Conservation (phyloP, 2,888 invertebrate genomes). For the Gastracanthus pulcherrimus region DNA sequence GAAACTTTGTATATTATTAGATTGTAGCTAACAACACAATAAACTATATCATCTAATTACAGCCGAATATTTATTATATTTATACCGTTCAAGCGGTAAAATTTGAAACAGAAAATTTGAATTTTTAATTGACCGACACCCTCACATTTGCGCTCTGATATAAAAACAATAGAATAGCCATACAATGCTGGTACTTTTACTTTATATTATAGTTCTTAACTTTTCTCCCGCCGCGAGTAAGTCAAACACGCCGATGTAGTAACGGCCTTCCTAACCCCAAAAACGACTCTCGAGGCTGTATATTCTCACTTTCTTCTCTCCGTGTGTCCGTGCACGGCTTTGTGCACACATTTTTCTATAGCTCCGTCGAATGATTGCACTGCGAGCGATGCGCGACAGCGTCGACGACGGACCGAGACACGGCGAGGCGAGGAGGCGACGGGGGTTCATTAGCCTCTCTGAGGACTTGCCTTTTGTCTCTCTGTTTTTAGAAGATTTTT, state of each 20-base stretch:
- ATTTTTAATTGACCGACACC: too few relatives aligned
- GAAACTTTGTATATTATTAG: too few relatives aligned
- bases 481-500: conserved; percentile 22
- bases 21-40: too few relatives aligned
- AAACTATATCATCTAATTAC: too few relatives aligned
- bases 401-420: neutral
- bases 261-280: conserved; percentile 16
- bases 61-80: too few relatives aligned
- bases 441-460: conserved; percentile 39
- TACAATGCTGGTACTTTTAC: too few relatives aligned
- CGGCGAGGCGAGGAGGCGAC: too few relatives aligned
- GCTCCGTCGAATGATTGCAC: conserved; percentile 35
- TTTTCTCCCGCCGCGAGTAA: neutral
- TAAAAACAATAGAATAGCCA: too few relatives aligned
- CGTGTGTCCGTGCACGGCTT: neutral
- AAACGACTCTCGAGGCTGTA: conserved; percentile 17
- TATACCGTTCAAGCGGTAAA: too few relatives aligned
- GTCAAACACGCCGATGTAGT: neutral
- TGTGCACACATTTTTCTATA: neutral
- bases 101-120: too few relatives aligned
- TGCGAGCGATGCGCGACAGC: conserved; percentile 25
- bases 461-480: conserved; percentile 20
- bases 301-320: neutral
- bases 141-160: too few relatives aligned
- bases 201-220: neutral